Evolutionary conservation across 2,888 invertebrate genomes (phyloP).

Genomic region (Drosophila dives): DNA sequence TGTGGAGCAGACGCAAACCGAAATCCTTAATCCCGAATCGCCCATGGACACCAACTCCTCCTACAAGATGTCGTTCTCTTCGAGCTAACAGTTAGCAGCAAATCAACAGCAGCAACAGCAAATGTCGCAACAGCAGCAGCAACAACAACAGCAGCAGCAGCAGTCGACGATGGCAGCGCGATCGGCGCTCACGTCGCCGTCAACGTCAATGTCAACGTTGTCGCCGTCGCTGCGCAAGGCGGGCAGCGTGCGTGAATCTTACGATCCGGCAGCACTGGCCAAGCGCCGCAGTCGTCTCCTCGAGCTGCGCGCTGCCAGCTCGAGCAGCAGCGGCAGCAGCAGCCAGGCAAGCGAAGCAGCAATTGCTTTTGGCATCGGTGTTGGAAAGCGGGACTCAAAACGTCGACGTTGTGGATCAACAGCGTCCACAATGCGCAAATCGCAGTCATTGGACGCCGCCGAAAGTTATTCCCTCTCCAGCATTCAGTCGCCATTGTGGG

Average conservation of each 20-base stretch:
- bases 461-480: conserved; percentile 84
- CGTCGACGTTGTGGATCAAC: conserved; percentile 32
- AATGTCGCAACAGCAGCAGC: conserved; percentile 33
- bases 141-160: conserved; percentile 12
- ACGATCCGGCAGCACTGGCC: conserved; percentile 57
- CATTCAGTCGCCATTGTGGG: conserved; percentile 92
- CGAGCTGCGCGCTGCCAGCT: conserved; percentile 62
- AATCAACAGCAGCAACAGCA: conserved; percentile 47
- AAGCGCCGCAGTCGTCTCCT: conserved; percentile 71
- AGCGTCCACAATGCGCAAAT: conserved; percentile 69
- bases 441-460: conserved; percentile 76
- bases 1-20: conserved; percentile 89
- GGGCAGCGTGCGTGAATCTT: conserved; percentile 64
- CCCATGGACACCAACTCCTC: conserved; percentile 83
- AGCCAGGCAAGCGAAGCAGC: conserved; percentile 46
- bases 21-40: conserved; percentile 84
- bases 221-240: conserved; percentile 68
- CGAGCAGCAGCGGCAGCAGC: conserved; percentile 39
- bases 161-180: conserved; percentile 5
- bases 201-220: conserved; percentile 18
- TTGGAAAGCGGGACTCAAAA: conserved; percentile 47
- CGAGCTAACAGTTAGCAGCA: conserved; percentile 81
- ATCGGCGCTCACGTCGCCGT: not conserved
- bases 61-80: conserved; percentile 80
- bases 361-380: conserved; percentile 48